These are phyloP conservation scores for Zonitis immaculata DNA, from an alignment of 2,888 invertebrate genomes.

Conservation along the genomic window DNA sequence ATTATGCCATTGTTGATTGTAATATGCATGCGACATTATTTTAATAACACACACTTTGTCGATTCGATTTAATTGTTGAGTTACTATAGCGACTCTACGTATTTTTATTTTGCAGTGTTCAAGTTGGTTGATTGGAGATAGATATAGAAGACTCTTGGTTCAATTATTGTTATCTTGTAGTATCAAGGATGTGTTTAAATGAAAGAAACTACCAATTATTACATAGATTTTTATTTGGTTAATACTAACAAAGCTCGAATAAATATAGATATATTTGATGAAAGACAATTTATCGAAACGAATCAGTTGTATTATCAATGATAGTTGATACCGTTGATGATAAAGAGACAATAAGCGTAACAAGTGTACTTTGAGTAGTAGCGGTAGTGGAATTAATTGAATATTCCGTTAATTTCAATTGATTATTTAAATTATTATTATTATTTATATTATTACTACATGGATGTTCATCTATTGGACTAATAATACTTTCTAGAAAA, in stretches of 20 bases:
- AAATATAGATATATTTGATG: conserved; percentile 3
- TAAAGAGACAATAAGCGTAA: conserved; percentile 22
- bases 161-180: background rate
- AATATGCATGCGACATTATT: conserved; percentile 71
- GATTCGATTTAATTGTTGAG: conserved; percentile 2
- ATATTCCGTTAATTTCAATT: conserved; percentile 2
- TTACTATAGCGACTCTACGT: conserved; percentile 3
- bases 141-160: no score
- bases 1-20: conserved; percentile 63
- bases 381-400: conserved; percentile 21
- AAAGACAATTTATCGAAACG: conserved; percentile 17
- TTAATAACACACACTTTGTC: no score
- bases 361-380: conserved; percentile 14
- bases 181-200: no score
- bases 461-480: conserved; percentile 38
- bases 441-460: conserved; percentile 26
- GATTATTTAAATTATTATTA: conserved; percentile 6
- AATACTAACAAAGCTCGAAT: conserved; percentile 21
- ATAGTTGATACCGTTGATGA: conserved; percentile 20
- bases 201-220: background rate
- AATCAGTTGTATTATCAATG: conserved; percentile 20
- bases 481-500: conserved; percentile 54
- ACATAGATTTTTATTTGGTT: conserved; percentile 6
- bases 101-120: no score
- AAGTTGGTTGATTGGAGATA: no score